These are phyloP conservation scores for Onychostruthus taczanowskii DNA, from an alignment of 2,113 vertebrate species.

Conservation along the genomic window DNA sequence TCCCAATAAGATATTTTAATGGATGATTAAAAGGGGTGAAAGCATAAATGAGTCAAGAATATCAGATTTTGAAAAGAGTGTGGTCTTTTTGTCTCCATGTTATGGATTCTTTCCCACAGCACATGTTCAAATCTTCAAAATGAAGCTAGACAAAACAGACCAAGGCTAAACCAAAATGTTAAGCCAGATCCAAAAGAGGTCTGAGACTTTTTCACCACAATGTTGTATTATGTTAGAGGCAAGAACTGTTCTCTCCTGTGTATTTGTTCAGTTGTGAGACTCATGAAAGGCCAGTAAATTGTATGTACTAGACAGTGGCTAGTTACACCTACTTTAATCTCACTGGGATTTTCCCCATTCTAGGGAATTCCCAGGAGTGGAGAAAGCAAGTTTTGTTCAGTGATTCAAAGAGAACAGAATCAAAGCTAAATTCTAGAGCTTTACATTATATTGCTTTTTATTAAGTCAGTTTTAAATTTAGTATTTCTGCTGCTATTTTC, in stretches of 20 bases:
- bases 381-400: background rate
- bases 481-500: background rate
- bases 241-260: background rate
- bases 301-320: slow-evolving; percentile 1
- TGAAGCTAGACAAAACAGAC: slow-evolving; percentile 17
- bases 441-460: background rate
- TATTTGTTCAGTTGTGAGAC: slow-evolving; percentile 11
- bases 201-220: background rate
- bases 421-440: background rate
- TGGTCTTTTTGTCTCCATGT: background rate
- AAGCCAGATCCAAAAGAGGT: background rate
- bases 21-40: background rate
- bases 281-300: slow-evolving; percentile 19
- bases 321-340: slow-evolving; percentile 21
- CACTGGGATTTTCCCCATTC: slow-evolving; percentile 5
- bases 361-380: slow-evolving; percentile 11
- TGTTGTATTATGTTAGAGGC: background rate
- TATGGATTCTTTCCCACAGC: slow-evolving; percentile 5
- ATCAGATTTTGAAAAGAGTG: background rate
- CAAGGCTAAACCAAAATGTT: slow-evolving; percentile 6
- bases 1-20: background rate
- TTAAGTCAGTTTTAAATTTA: background rate
- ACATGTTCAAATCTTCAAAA: slow-evolving; percentile 5
- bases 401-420: slow-evolving; percentile 2
- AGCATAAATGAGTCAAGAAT: background rate